These are phyloP conservation scores for Onychomys torridus DNA, from an alignment of 2,797 vertebrate genomes.

Conservation along the genomic window DNA sequence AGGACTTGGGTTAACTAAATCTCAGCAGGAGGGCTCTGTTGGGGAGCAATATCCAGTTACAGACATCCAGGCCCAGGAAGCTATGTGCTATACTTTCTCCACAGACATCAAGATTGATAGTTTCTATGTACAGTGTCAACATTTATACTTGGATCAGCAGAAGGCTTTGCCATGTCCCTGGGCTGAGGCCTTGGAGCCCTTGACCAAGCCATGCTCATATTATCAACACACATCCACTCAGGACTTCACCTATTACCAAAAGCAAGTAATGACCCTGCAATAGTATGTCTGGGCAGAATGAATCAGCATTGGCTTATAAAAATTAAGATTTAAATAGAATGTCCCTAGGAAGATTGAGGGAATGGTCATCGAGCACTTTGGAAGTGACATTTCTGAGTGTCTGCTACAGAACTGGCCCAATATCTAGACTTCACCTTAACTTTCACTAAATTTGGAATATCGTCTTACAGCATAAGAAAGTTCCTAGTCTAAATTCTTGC, in stretches of 20 bases:
- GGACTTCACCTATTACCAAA: background rate
- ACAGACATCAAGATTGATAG: background rate
- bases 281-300: background rate
- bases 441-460: background rate
- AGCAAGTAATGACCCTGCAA: background rate
- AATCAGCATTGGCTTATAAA: background rate
- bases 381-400: fast-evolving
- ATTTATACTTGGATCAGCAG: background rate
- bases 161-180: background rate
- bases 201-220: background rate
- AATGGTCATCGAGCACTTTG: background rate
- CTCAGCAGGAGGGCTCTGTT: background rate
- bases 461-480: background rate
- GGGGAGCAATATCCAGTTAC: background rate
- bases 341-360: background rate
- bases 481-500: background rate
- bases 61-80: background rate
- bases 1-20: background rate
- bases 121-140: background rate
- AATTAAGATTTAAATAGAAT: background rate
- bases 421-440: too few species aligned
- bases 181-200: background rate
- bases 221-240: background rate
- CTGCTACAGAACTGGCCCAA: background rate
- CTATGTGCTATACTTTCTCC: background rate